A percentile compares a stretch with the other conserved stretches of the same genome.
These are phyloP conservation scores for Myiozetetes cayanensis DNA, from an alignment of 2,113 vertebrate species.

Conservation along the genomic window DNA sequence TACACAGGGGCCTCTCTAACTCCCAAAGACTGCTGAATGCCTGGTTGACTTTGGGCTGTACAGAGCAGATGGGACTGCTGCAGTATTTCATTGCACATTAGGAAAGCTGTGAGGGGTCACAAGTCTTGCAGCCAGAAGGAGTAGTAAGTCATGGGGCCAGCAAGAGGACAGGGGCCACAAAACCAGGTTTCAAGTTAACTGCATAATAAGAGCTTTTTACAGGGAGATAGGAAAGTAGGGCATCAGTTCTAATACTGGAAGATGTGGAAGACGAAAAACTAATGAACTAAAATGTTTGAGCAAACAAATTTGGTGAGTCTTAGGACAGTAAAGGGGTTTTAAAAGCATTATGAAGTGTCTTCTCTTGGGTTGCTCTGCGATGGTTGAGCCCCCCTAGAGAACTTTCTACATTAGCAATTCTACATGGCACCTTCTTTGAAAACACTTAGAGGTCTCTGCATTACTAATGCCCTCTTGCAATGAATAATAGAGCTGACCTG, in stretches of 20 bases:
- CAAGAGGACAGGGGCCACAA: neutral
- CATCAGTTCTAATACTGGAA: neutral
- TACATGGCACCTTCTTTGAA: neutral
- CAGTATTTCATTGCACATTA: neutral
- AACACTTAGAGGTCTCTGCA: neutral
- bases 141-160: neutral
- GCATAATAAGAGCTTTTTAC: neutral
- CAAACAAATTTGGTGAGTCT: neutral
- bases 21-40: neutral
- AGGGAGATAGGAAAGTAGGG: neutral
- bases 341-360: neutral
- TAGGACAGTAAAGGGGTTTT: neutral
- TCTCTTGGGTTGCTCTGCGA: neutral
- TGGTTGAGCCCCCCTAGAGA: neutral
- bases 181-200: slow-evolving; percentile 11
- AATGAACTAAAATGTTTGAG: neutral
- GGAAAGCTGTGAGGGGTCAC: neutral
- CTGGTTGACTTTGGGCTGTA: neutral
- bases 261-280: neutral
- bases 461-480: neutral
- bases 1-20: neutral
- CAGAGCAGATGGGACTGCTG: neutral
- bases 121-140: neutral
- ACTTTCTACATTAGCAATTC: neutral
- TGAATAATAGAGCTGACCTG: neutral